Evolutionary conservation across 2,113 vertebrate species (phyloP).

Genomic region (Pseudorasbora parva): DNA sequence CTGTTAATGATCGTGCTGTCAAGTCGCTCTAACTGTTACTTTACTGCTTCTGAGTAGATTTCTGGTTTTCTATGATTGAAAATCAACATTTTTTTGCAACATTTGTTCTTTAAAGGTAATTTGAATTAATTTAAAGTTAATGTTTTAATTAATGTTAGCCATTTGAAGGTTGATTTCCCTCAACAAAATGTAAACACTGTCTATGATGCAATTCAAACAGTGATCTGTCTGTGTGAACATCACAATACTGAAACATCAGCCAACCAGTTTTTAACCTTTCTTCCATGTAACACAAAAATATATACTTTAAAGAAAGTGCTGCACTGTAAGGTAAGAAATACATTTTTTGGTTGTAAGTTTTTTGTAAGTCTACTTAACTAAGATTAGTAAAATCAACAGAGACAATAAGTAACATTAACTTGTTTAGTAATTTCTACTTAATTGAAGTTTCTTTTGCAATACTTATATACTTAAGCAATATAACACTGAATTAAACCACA

Average conservation of each 20-base stretch:
- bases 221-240: not conserved
- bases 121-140: not conserved
- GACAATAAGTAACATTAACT: too few species aligned
- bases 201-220: not conserved
- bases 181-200: not conserved
- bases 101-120: not conserved
- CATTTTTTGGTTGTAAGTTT: too few species aligned
- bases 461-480: too few species aligned
- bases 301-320: too few species aligned
- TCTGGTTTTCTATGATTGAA: not conserved
- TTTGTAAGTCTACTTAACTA: too few species aligned
- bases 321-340: too few species aligned
- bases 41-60: not conserved
- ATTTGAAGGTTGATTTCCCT: not conserved
- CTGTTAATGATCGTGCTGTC: constrained; percentile 13
- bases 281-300: too few species aligned
- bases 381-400: too few species aligned
- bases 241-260: not conserved
- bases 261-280: too few species aligned
- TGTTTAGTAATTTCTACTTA: too few species aligned
- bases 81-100: not conserved
- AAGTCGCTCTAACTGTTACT: constrained; percentile 2
- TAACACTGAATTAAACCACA: too few species aligned
- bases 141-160: not conserved
- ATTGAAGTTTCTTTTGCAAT: too few species aligned